phyloP scores from a whole-genome alignment of 2,888 invertebrate species.

The Pseudococcus jackbeardsleyi region DNA sequence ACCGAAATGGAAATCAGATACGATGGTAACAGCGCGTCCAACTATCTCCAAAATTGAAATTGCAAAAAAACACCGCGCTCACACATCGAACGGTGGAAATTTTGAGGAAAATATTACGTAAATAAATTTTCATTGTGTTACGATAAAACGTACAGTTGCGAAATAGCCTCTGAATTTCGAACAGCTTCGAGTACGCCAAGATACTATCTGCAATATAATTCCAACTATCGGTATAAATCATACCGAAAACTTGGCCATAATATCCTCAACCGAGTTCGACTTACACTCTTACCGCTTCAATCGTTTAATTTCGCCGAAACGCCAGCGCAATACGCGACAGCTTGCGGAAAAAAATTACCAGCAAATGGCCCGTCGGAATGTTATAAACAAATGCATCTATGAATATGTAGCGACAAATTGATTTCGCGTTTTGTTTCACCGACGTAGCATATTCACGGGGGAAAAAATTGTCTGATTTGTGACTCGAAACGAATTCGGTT shows the following conservation, averaged over 20 bases:
- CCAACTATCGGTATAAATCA: not conserved
- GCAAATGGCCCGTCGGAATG: not conserved
- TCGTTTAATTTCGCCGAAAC: not conserved
- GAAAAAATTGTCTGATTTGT: not conserved
- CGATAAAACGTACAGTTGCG: conserved; percentile 27
- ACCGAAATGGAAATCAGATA: not conserved
- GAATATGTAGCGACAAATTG: not conserved
- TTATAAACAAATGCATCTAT: no score
- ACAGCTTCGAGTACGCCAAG: not conserved
- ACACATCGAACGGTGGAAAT: not conserved
- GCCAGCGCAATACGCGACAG: no score
- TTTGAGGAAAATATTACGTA: conserved; percentile 19
- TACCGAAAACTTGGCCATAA: not conserved
- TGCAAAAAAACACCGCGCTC: not conserved
- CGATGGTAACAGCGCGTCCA: not conserved
- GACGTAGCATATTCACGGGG: not conserved
- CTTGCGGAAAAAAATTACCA: not conserved
- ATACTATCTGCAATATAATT: not conserved
- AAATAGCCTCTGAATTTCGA: conserved; percentile 22
- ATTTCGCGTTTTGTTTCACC: not conserved
- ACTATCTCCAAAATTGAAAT: not conserved
- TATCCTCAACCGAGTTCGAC: not conserved
- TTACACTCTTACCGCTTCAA: not conserved
- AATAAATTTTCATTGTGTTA: conserved; percentile 24
- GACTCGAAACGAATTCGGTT: no score